A percentile compares a stretch with the other conserved stretches of the same genome.
phyloP scores from a whole-genome alignment of 1,140 invertebrate species.

The Drosophila melanogaster region Release_6_plus_ISO1_MT NT_033779.5:3965501-3966000 shows the following conservation, averaged over 20 bases:
- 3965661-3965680: slow-evolving; percentile 83
- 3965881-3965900: slow-evolving; percentile 9
- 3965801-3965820: slow-evolving; percentile 72
- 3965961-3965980: slow-evolving; percentile 24
- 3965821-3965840: slow-evolving; percentile 79
- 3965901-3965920: slow-evolving; percentile 12
- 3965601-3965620: slow-evolving; percentile 69
- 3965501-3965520: slow-evolving; percentile 70
- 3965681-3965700: slow-evolving; percentile 72
- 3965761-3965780: slow-evolving; percentile 56
- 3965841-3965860: slow-evolving; percentile 83
- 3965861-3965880: slow-evolving; percentile 45
- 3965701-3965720: slow-evolving; percentile 20
- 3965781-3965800: slow-evolving; percentile 62
- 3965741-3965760: slow-evolving; percentile 52
- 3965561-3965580: slow-evolving; percentile 6
- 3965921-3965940: slow-evolving; percentile 47
- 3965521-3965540: slow-evolving; percentile 28
- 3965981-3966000: slow-evolving; percentile 25
- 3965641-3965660: slow-evolving; percentile 28
- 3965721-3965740: slow-evolving; percentile 61
- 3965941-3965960: slow-evolving; percentile 57
- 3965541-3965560: slow-evolving; percentile 10
- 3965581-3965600: slow-evolving; percentile 71
- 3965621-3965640: slow-evolving; percentile 80